A percentile compares a stretch with the other conserved stretches of the same genome.
These are phyloP conservation scores for Cephus pygmeus DNA, from an alignment of 2,888 invertebrate species.

Conservation along the genomic window DNA sequence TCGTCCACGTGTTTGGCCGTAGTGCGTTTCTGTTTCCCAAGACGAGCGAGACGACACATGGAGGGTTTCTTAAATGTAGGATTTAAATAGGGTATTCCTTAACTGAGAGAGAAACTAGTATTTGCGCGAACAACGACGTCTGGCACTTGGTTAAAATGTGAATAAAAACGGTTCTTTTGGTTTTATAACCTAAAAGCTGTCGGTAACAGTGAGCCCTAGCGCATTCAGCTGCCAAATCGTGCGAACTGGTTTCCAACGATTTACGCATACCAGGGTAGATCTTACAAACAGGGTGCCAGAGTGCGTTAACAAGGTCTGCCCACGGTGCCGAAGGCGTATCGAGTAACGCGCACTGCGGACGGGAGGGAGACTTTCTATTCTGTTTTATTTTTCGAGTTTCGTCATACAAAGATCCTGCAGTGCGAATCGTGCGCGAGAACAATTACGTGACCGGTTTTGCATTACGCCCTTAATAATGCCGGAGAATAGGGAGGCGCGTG, in stretches of 20 bases:
- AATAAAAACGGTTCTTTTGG: not conserved
- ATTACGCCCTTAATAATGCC: not conserved
- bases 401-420: not conserved
- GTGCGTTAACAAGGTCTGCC: not conserved
- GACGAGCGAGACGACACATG: not conserved
- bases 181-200: not conserved
- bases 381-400: not conserved
- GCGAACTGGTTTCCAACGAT: not conserved
- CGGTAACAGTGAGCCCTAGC: not conserved
- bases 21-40: not conserved
- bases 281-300: not conserved
- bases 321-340: not conserved
- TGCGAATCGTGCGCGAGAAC: not conserved
- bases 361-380: not conserved
- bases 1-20: not conserved
- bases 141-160: not conserved
- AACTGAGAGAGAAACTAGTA: not conserved
- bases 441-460: not conserved
- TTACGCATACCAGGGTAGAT: not conserved
- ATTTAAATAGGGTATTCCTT: not conserved
- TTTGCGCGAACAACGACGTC: not conserved
- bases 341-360: not conserved
- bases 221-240: not conserved
- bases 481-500: not conserved
- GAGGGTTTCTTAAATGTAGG: not conserved